These are phyloP conservation scores for Scelioninae gen. 2 DNA, from an alignment of 2,888 invertebrate species.

Conservation along the genomic window DNA sequence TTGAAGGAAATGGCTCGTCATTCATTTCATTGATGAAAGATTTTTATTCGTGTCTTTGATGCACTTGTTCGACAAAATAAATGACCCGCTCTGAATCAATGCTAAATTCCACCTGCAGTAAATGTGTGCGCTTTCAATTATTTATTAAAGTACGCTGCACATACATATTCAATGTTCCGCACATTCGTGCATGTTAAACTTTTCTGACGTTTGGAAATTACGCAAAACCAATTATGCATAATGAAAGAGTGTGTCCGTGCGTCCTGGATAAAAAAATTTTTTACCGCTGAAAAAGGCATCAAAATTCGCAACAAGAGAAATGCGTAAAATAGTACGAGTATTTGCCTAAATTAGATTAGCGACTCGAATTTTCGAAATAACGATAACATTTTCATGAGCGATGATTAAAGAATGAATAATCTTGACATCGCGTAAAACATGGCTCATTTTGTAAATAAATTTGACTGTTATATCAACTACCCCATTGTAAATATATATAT, in stretches of 20 bases:
- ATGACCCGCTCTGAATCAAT: too few relatives aligned
- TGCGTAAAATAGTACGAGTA: conserved; percentile 34
- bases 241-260: conserved; percentile 31
- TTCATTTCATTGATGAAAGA: too few relatives aligned
- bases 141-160: conserved; percentile 13
- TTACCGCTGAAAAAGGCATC: conserved; percentile 27
- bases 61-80: too few relatives aligned
- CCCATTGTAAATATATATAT: too few relatives aligned
- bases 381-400: conserved; percentile 13
- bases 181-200: conserved; percentile 30
- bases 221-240: conserved; percentile 35
- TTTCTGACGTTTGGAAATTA: conserved; percentile 42
- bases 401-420: conserved; percentile 19
- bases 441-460: too few relatives aligned
- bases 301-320: conserved; percentile 32
- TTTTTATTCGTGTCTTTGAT: too few relatives aligned
- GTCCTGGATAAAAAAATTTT: conserved; percentile 21
- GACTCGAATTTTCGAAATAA: conserved; percentile 18
- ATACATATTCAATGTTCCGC: conserved; percentile 16
- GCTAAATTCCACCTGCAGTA: conserved; percentile 40
- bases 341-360: conserved; percentile 40
- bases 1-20: too few relatives aligned
- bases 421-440: neutral
- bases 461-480: too few relatives aligned
- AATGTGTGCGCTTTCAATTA: conserved; percentile 31